These are phyloP conservation scores for Oceanodroma leucorhoa DNA, from an alignment of 2,797 vertebrate species.

Conservation along the genomic window DNA sequence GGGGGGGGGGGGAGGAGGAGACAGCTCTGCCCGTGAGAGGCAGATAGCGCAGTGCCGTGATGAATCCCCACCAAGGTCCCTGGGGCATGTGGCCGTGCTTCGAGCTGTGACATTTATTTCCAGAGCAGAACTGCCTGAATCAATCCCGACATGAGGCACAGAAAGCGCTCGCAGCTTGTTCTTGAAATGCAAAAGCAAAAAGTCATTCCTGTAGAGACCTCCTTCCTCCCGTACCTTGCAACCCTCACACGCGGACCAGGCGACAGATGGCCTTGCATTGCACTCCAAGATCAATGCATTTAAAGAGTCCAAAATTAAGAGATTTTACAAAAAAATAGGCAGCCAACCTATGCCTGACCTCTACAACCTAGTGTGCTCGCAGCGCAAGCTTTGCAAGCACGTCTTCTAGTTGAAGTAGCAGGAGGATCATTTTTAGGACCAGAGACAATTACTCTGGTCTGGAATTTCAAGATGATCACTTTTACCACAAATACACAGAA, in stretches of 20 bases:
- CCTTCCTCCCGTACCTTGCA: neutral
- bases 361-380: neutral
- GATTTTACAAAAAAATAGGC: neutral
- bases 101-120: neutral
- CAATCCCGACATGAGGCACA: fast-evolving
- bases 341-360: neutral
- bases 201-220: neutral
- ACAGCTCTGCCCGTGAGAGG: neutral
- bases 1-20: fast-evolving
- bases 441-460: neutral
- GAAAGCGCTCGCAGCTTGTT: neutral
- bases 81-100: neutral
- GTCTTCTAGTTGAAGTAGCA: neutral
- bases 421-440: neutral
- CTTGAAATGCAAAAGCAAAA: neutral
- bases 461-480: neutral
- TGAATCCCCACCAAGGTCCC: neutral
- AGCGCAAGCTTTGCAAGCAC: neutral
- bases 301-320: neutral
- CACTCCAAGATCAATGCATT: neutral
- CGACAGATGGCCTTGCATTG: neutral
- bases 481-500: neutral
- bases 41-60: fast-evolving
- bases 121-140: neutral
- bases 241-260: fast-evolving